Percentiles rank a stretch among this genome's conserved stretches.
phyloP scores from a whole-genome alignment of 2,888 invertebrate genomes.

The Geotrupes spiniger region DNA sequence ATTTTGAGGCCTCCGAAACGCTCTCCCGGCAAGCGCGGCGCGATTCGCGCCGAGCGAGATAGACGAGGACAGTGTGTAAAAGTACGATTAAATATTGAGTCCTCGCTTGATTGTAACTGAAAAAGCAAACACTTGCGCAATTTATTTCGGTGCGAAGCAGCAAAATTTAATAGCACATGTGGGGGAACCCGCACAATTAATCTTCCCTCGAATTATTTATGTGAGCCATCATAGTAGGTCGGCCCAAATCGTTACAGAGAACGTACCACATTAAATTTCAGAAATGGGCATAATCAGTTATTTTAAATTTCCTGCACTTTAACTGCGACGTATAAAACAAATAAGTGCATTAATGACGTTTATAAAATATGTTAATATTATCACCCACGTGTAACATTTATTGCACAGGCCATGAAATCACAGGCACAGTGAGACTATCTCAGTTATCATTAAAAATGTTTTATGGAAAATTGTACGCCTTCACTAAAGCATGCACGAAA shows the following conservation, averaged over 20 bases:
- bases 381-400: no score
- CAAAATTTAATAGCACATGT: constrained; percentile 39
- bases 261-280: constrained; percentile 33
- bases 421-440: no score
- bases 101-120: constrained; percentile 30
- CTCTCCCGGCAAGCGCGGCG: not conserved
- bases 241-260: constrained; percentile 32
- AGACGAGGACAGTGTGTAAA: constrained; percentile 14
- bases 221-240: constrained; percentile 29
- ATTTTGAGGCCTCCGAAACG: not conserved
- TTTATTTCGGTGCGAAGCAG: constrained; percentile 33
- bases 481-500: no score
- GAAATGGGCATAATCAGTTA: constrained; percentile 22
- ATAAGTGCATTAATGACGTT: no score
- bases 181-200: constrained; percentile 37
- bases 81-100: constrained; percentile 31
- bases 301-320: no score
- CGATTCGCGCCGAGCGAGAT: constrained; percentile 1
- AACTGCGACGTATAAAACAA: no score
- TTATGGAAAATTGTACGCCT: no score
- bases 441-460: no score
- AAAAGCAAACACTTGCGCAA: constrained; percentile 36
- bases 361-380: no score
- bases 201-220: constrained; percentile 33
- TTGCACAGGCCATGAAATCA: no score